Conservation (phyloP, 1,140 invertebrate species). For the Daktulosphaira vitifoliae region DNA sequence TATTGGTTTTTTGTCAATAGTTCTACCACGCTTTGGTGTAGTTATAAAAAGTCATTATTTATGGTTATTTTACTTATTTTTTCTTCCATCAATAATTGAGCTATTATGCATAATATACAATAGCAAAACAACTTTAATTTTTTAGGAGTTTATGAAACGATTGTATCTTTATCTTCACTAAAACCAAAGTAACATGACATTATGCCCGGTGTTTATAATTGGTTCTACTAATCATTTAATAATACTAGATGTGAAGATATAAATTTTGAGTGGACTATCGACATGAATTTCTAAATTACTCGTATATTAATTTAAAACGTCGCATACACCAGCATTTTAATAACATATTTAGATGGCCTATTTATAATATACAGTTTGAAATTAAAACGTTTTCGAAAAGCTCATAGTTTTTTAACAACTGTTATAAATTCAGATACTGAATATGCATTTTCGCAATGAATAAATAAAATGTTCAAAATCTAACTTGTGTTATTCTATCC, state of each 20-base stretch:
- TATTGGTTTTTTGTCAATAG: conserved; percentile 5
- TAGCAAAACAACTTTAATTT: conserved; percentile 1
- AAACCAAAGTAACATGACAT: conserved; percentile 34
- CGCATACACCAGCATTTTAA: conserved; percentile 43
- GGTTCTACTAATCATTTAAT: conserved; percentile 36
- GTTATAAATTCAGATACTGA: background rate
- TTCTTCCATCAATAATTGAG: background rate
- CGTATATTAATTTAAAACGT: no score
- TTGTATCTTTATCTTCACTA: background rate
- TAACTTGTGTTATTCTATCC: background rate
- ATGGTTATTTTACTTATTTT: conserved; percentile 1
- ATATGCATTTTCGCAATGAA: background rate
- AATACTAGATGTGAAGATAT: conserved; percentile 39
- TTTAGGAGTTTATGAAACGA: background rate
- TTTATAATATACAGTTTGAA: background rate
- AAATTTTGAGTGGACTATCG: conserved; percentile 39
- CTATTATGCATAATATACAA: background rate
- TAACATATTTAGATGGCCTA: conserved; percentile 43
- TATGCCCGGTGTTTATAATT: conserved; percentile 37
- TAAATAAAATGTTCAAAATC: conserved; percentile 2
- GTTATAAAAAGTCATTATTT: conserved; percentile 1
- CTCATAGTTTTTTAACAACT: background rate
- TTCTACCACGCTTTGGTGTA: background rate
- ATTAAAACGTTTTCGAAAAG: no score
- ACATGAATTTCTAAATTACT: conserved; percentile 42